phyloP scores from a whole-genome alignment of 2,113 vertebrate species.

The Carassius carassius region DNA sequence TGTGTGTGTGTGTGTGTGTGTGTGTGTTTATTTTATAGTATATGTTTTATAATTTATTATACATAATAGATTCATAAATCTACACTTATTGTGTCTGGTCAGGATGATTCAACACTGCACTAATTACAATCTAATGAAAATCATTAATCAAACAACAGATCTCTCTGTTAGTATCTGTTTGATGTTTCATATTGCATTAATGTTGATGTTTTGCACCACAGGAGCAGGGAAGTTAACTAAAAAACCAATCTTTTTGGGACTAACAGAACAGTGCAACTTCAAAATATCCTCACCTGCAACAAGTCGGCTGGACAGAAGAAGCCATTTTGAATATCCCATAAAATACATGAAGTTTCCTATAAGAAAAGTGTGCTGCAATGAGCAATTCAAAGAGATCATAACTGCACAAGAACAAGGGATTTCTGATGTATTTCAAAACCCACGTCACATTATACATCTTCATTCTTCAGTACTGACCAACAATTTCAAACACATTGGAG shows the following conservation, averaged over 20 bases:
- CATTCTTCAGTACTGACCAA: constrained; percentile 69
- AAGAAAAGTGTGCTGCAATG: background rate
- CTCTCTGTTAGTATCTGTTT: background rate
- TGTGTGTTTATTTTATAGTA: no score
- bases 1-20: no score
- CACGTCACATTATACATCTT: background rate
- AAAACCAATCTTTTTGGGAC: background rate
- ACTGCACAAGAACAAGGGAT: background rate
- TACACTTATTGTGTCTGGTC: background rate
- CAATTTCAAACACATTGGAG: constrained; percentile 82
- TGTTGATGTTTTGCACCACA: background rate
- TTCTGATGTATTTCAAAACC: background rate
- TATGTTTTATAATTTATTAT: no score
- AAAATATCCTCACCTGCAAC: constrained; percentile 75
- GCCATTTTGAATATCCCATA: constrained; percentile 82
- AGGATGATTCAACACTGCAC: background rate
- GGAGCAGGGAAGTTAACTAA: background rate
- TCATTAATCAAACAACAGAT: background rate
- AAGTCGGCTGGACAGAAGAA: constrained; percentile 80
- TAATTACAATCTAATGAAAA: constrained; percentile 11
- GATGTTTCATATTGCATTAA: background rate
- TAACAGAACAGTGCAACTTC: background rate
- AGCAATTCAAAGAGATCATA: background rate
- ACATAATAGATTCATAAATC: no score
- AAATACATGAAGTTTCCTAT: constrained; percentile 86